A percentile compares a stretch with the other conserved stretches of the same genome.
These are phyloP conservation scores for Aplysia californica DNA, from an alignment of 1,140 invertebrate species.

Conservation along the genomic window DNA sequence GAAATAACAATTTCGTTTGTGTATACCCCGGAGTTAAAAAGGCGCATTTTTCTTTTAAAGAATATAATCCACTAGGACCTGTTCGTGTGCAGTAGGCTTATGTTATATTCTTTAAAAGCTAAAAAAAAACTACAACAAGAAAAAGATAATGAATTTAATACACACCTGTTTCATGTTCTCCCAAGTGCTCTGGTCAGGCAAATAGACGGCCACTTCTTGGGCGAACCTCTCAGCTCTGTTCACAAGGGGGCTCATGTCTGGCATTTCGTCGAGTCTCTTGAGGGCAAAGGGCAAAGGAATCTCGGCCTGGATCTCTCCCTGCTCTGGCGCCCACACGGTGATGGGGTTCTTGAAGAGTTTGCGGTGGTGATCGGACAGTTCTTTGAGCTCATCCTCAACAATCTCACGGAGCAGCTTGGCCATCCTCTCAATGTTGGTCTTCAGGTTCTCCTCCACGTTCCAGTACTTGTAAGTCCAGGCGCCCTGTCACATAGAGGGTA, in stretches of 20 bases:
- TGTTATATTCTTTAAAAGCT: no score
- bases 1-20: no score
- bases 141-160: no score
- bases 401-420: conserved; percentile 28
- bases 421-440: conserved; percentile 15
- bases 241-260: conserved; percentile 67
- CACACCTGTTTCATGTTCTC: no score
- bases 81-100: no score
- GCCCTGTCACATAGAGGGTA: conserved; percentile 20
- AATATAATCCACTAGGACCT: no score
- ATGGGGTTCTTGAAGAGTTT: conserved; percentile 44
- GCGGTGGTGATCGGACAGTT: conserved; percentile 23
- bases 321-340: conserved; percentile 82
- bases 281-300: conserved; percentile 89
- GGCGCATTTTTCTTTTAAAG: no score
- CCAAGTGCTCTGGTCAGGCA: no score
- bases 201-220: conserved; percentile 18
- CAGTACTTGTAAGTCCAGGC: conserved; percentile 36
- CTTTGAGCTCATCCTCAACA: conserved; percentile 34
- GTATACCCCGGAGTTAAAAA: no score
- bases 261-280: conserved; percentile 88
- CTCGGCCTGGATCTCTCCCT: conserved; percentile 81
- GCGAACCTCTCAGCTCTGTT: no score
- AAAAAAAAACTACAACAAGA: no score
- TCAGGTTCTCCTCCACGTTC: no score